Conservation (phyloP, 2,888 invertebrate genomes). For the Cephus pulcher region DNA sequence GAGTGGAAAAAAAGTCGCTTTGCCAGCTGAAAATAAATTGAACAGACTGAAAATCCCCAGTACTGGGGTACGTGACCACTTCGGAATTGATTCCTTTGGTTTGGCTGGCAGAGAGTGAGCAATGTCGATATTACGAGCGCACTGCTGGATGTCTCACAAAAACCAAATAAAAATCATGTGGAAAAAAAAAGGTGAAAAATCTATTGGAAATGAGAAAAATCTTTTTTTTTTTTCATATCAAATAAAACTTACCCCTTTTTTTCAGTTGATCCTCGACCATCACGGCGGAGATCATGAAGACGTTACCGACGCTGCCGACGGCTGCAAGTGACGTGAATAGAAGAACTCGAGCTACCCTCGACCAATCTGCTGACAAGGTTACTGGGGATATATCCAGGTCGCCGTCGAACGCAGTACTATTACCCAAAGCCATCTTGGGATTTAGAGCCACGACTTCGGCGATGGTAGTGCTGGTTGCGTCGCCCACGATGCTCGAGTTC, state of each 20-base stretch:
- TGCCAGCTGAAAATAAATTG: neutral
- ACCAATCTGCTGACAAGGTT: constrained; percentile 76
- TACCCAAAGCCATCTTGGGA: constrained; percentile 44
- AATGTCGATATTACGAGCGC: neutral
- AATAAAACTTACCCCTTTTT: constrained; percentile 70
- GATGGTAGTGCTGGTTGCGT: constrained; percentile 31
- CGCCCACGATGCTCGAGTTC: constrained; percentile 16
- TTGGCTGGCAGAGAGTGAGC: neutral
- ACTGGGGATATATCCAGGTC: constrained; percentile 73
- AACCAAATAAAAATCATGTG: neutral
- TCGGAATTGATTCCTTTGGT: neutral
- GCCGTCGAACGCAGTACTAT: constrained; percentile 38
- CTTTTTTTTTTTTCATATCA: neutral
- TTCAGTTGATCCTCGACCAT: constrained; percentile 79
- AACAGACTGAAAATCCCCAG: neutral
- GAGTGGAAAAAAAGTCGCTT: neutral
- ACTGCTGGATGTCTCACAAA: neutral
- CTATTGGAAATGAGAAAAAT: constrained; percentile 16
- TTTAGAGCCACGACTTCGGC: constrained; percentile 44
- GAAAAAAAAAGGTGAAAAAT: neutral
- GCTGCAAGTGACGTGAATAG: constrained; percentile 75
- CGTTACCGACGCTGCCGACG: constrained; percentile 78
- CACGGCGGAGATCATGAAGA: constrained; percentile 81
- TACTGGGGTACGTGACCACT: neutral
- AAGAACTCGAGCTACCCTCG: constrained; percentile 75